A percentile compares a stretch with the other conserved stretches of the same genome.
Evolutionary conservation across 2,888 invertebrate species (phyloP).

Genomic region (Aspidiotus destructor): DNA sequence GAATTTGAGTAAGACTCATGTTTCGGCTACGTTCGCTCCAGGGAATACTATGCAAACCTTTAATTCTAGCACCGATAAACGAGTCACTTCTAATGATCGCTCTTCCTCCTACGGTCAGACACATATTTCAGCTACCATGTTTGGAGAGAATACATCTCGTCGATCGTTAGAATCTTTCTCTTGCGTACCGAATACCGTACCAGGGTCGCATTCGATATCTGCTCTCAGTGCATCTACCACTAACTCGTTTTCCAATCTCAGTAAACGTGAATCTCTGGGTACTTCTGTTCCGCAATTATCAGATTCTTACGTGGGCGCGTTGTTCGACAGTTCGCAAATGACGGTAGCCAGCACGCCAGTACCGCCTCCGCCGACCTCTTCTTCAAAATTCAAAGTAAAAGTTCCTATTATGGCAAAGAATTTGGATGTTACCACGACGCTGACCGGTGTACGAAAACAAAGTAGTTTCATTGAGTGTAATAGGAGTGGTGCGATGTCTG

Average conservation of each 20-base stretch:
- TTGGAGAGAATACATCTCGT: no score
- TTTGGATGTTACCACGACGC: not conserved
- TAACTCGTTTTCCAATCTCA: not conserved
- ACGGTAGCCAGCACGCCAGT: not conserved
- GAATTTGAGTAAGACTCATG: not conserved
- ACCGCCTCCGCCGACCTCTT: not conserved
- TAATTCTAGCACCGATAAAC: not conserved
- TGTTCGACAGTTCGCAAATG: not conserved
- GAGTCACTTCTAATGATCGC: not conserved
- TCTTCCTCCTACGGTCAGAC: not conserved
- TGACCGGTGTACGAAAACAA: not conserved
- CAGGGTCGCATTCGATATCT: not conserved
- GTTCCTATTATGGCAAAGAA: not conserved
- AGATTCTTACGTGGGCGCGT: not conserved
- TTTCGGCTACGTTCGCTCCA: not conserved
- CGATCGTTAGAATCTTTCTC: not conserved
- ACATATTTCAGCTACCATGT: not conserved
- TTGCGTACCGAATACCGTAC: not conserved
- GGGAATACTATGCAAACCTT: not conserved
- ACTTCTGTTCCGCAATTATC: not conserved
- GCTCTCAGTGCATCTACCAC: not conserved
- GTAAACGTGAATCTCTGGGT: not conserved
- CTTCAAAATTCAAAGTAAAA: conserved; percentile 18
- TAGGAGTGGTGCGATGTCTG: not conserved
- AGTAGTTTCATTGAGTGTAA: not conserved